These are phyloP conservation scores for Pseudomyrmex gracilis DNA, from an alignment of 1,140 invertebrate species.

Conservation along the genomic window DNA sequence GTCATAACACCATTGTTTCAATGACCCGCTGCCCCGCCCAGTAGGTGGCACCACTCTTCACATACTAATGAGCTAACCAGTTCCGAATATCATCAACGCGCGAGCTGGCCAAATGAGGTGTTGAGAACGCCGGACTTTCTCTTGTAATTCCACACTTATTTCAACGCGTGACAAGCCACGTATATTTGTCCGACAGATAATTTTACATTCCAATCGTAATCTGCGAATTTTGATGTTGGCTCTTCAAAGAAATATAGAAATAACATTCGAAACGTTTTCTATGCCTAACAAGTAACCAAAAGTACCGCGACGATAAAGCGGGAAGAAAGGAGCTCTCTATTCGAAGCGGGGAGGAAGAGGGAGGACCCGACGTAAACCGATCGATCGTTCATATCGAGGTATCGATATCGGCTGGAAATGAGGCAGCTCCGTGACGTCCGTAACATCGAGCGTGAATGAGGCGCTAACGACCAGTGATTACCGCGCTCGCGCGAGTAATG, in stretches of 20 bases:
- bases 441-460: slow-evolving; percentile 78
- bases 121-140: slow-evolving; percentile 62
- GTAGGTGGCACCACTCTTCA: slow-evolving; percentile 76
- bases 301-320: slow-evolving; percentile 1
- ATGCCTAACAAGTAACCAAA: slow-evolving; percentile 38
- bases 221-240: neutral
- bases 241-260: neutral
- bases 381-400: slow-evolving; percentile 46
- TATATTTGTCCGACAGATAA: neutral
- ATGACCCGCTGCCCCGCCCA: slow-evolving; percentile 76
- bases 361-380: slow-evolving; percentile 51
- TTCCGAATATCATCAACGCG: slow-evolving; percentile 75
- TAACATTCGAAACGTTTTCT: neutral
- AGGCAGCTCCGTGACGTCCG: slow-evolving; percentile 68
- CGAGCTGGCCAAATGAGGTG: slow-evolving; percentile 64
- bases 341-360: neutral
- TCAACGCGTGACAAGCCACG: slow-evolving; percentile 19
- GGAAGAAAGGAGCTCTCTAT: neutral
- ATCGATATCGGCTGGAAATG: slow-evolving; percentile 72
- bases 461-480: slow-evolving; percentile 81
- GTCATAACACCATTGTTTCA: slow-evolving; percentile 78
- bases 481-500: slow-evolving; percentile 23
- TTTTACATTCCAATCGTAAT: neutral
- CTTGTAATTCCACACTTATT: slow-evolving; percentile 32
- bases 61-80: slow-evolving; percentile 76